phyloP scores from a whole-genome alignment of 2,888 invertebrate genomes.

The Dasysyrphus tricinctus region DNA sequence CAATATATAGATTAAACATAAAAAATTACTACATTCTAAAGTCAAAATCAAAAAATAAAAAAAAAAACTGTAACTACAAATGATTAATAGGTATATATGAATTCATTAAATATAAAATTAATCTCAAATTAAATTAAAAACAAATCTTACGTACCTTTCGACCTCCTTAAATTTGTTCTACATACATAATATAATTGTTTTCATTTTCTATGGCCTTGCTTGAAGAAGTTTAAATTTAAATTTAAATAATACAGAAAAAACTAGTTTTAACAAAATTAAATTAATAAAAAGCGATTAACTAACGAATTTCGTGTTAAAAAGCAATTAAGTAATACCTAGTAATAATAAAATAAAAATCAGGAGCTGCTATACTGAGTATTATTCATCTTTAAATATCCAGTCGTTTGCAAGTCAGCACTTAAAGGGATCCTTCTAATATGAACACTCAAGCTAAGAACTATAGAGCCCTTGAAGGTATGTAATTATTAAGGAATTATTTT shows the following conservation, averaged over 20 bases:
- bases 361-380: constrained; percentile 76
- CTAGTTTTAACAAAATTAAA: constrained; percentile 34
- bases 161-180: constrained; percentile 68
- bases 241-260: constrained; percentile 35
- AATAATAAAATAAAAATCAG: constrained; percentile 17
- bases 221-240: constrained; percentile 56
- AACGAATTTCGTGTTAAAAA: constrained; percentile 45
- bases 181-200: constrained; percentile 57
- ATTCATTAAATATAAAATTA: constrained; percentile 65
- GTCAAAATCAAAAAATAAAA: constrained; percentile 76
- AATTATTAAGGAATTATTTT: too few species aligned
- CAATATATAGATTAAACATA: constrained; percentile 77
- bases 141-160: constrained; percentile 73
- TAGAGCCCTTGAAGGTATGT: constrained; percentile 83
- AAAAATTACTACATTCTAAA: constrained; percentile 77
- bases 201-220: constrained; percentile 66
- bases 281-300: constrained; percentile 30
- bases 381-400: constrained; percentile 82
- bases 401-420: constrained; percentile 63
- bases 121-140: constrained; percentile 63
- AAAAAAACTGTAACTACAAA: constrained; percentile 51
- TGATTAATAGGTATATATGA: constrained; percentile 63
- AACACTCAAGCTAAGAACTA: constrained; percentile 83
- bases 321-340: constrained; percentile 14
- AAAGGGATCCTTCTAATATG: constrained; percentile 78